A percentile compares a stretch with the other conserved stretches of the same genome.
These are phyloP conservation scores for Argynnis bischoffii DNA, from an alignment of 2,888 invertebrate genomes.

Conservation along the genomic window DNA sequence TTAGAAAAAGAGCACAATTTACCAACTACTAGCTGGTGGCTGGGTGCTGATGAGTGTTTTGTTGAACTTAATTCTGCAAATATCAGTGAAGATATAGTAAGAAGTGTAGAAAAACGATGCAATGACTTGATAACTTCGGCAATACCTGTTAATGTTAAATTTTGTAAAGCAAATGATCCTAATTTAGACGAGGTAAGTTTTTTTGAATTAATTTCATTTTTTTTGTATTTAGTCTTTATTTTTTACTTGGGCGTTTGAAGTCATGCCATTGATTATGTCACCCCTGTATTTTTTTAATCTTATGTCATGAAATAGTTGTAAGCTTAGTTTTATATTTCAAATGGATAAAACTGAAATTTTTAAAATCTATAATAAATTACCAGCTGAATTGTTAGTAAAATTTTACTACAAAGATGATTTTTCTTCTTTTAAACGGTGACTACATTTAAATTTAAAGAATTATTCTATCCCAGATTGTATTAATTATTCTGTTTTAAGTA, in stretches of 20 bases:
- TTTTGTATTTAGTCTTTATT: no score
- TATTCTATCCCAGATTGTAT: no score
- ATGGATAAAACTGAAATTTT: no score
- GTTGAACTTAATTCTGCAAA: conserved; percentile 85
- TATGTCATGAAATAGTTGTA: neutral
- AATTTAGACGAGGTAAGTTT: conserved; percentile 78
- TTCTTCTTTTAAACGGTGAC: no score
- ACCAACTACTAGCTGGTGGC: conserved; percentile 91
- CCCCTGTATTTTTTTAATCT: neutral
- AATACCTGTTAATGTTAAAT: conserved; percentile 84
- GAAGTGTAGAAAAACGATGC: conserved; percentile 82
- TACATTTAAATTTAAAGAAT: no score
- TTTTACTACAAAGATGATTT: no score
- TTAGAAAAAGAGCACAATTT: conserved; percentile 86
- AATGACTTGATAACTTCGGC: conserved; percentile 87
- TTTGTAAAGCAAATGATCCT: conserved; percentile 84
- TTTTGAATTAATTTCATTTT: no score
- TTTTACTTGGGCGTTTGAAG: no score
- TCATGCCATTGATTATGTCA: neutral
- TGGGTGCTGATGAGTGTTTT: conserved; percentile 87
- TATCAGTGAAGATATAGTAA: conserved; percentile 77
- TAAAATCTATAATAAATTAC: no score
- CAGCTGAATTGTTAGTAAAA: no score
- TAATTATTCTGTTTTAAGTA: no score
- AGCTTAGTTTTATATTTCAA: neutral